Evolutionary conservation across 2,888 invertebrate species (phyloP), one percentile per base, ranked within the genome.

Genomic region (Neuroscelio doddi): DNA sequence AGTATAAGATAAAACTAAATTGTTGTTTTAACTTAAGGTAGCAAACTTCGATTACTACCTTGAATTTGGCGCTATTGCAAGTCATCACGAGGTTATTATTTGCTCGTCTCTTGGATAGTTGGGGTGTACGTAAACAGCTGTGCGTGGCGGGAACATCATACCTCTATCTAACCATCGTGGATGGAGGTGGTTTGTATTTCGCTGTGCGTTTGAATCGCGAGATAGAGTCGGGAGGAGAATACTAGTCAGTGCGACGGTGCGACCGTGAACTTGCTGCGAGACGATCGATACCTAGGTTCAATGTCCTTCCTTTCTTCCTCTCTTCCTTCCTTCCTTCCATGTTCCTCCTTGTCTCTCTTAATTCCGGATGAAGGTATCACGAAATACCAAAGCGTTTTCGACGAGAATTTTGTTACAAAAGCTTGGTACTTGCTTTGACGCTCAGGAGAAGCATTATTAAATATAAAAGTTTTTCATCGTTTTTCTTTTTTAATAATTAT

Each of bases 201-300:
- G 55, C 46, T 46, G 38, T 32, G 38, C 57, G 64, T 58, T 64
- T 32, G 47, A 50, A 64, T 59, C 46, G 51, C 51, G 26, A 45
- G 55, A 53, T 39, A 57, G 53, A 32, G 49, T 52, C 27, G 42
- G 52, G 49, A 45, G 53, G 50, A 45, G 61, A 55, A 68, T 56
- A 32, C 57, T 56, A 64, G 55, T 68, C 52, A 58, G 51, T 51
- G 61, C 75, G 74, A 74, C 76, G 75, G 66, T 74, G 77, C 80
- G 80, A 81, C 80, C 80, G 80, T 79, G 80, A 74, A 78, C 77
- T 77, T 74, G 74, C 73, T 63, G 66, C 69, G 55, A 58, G 58
- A 47, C 70, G 75, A 75, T 78, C 82, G 82, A 82, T 82, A 76
- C 62, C 73, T n/a, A 76, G 78, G 80, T 81, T 82, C 81, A 82